Evolutionary conservation across 2,888 invertebrate species (phyloP).

Genomic region (Cosmopolites sordidus): DNA sequence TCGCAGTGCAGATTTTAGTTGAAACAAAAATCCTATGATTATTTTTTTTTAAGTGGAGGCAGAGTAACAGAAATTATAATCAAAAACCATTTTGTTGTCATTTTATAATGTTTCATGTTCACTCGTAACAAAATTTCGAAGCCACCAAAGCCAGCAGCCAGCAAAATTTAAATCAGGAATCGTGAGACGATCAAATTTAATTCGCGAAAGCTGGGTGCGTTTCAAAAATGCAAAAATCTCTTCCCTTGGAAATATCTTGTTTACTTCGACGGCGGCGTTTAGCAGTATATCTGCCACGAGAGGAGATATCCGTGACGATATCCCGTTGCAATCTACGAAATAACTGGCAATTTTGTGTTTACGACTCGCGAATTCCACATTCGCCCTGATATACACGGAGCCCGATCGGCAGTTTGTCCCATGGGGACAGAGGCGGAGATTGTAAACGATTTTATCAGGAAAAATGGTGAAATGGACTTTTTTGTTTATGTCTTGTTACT

Average conservation of each 20-base stretch:
- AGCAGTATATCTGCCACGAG: constrained; percentile 20
- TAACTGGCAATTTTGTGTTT: constrained; percentile 45
- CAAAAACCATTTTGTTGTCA: too few species aligned
- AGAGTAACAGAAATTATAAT: too few species aligned
- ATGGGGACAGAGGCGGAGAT: background rate
- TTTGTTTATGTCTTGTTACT: background rate
- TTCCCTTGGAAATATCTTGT: constrained; percentile 4
- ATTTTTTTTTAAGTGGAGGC: too few species aligned
- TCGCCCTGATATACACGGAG: constrained; percentile 44
- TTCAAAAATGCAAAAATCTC: constrained; percentile 5
- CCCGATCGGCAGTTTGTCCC: constrained; percentile 34
- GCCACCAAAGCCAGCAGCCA: too few species aligned
- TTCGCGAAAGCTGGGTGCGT: background rate
- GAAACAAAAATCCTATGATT: too few species aligned
- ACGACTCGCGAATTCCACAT: constrained; percentile 44
- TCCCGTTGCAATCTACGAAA: constrained; percentile 40
- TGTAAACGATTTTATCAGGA: background rate
- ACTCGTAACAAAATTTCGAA: too few species aligned
- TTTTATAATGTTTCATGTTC: too few species aligned
- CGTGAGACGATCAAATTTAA: background rate
- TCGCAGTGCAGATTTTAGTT: too few species aligned
- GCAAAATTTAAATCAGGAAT: too few species aligned
- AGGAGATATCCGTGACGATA: constrained; percentile 25
- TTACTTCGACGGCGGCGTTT: constrained; percentile 14
- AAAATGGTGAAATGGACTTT: background rate